Evolutionary conservation across 2,113 vertebrate genomes (phyloP).

Genomic region (Maylandia zebra): DNA sequence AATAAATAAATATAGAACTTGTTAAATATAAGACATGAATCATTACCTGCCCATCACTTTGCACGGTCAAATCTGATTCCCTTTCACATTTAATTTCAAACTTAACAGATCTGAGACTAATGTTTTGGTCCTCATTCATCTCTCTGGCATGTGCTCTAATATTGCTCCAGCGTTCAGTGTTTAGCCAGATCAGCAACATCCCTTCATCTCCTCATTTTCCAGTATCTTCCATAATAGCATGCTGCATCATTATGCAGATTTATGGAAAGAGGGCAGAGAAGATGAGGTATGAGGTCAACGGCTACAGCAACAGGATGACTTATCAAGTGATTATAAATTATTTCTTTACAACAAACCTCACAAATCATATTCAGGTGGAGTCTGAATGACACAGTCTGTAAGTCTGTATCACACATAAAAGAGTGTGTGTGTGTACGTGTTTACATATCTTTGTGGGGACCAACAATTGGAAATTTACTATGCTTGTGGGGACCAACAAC

Average conservation of each 20-base stretch:
- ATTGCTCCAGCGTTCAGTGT: not conserved
- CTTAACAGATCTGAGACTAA: accelerated
- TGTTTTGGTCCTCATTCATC: not conserved
- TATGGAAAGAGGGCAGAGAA: conserved; percentile 1
- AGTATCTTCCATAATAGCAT: not conserved
- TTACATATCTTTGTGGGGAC: not conserved
- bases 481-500: not conserved
- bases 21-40: not conserved
- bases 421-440: accelerated
- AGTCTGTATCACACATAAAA: not conserved
- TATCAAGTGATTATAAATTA: not conserved
- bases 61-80: not conserved
- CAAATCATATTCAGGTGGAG: not conserved
- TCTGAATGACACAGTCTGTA: not conserved
- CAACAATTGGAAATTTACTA: not conserved
- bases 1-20: too few species aligned
- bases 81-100: not conserved
- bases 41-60: not conserved
- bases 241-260: conserved; percentile 25
- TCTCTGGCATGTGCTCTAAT: not conserved
- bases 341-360: not conserved
- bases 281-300: not conserved
- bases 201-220: not conserved
- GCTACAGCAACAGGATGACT: not conserved
- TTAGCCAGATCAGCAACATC: conserved; percentile 7